phyloP scores from a whole-genome alignment of 2,797 vertebrate genomes.

The Phalloptychus januarius region DNA sequence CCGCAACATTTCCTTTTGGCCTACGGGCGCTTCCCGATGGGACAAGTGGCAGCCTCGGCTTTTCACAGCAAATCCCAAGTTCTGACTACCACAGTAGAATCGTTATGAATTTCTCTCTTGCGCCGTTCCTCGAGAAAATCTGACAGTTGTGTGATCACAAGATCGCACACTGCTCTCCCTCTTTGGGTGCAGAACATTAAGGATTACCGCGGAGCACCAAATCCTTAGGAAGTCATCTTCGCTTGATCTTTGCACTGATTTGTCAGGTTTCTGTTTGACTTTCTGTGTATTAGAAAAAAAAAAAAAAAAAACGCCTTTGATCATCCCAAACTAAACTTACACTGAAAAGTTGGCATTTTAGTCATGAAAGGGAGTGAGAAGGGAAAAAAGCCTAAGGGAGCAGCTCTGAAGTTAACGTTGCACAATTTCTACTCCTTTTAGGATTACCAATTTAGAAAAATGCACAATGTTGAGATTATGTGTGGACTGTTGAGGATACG shows the following conservation, averaged over 20 bases:
- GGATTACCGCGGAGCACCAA: conserved; percentile 45
- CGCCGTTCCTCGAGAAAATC: conserved; percentile 57
- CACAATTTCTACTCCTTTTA: conserved; percentile 23
- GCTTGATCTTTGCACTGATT: conserved; percentile 60
- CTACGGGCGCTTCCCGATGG: conserved; percentile 64
- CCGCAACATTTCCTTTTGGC: conserved; percentile 69
- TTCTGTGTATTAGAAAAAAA: conserved; percentile 32
- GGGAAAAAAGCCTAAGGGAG: conserved; percentile 73
- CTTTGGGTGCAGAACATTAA: conserved; percentile 55
- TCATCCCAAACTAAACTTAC: conserved; percentile 53
- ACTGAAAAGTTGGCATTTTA: conserved; percentile 17
- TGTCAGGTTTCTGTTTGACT: conserved; percentile 55
- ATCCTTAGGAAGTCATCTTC: conserved; percentile 50
- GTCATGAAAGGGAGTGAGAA: conserved; percentile 34
- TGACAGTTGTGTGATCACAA: conserved; percentile 58
- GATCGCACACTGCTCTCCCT: conserved; percentile 32
- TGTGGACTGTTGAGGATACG: conserved; percentile 62
- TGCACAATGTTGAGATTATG: conserved; percentile 51
- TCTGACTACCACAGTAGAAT: conserved; percentile 50
- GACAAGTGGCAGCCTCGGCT: conserved; percentile 59
- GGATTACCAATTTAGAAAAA: conserved; percentile 44
- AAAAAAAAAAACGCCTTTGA: conserved; percentile 64
- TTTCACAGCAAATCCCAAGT: conserved; percentile 59
- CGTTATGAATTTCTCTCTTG: conserved; percentile 45
- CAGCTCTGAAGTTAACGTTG: conserved; percentile 77